phyloP scores from a whole-genome alignment of 2,797 vertebrate genomes.

The Helicolenus hilgendorfi region DNA sequence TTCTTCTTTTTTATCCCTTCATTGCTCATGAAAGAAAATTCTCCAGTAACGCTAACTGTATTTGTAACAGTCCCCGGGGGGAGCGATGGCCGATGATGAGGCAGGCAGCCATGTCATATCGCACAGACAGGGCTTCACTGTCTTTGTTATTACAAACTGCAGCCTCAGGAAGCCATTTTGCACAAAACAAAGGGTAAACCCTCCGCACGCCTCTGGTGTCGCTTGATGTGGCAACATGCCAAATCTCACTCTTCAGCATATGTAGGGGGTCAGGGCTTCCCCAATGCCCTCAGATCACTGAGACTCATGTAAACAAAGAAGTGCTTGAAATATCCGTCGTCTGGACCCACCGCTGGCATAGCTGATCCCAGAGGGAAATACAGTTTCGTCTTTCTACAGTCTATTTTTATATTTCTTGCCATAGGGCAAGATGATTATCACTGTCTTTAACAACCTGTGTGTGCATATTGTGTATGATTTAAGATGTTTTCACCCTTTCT shows the following conservation, averaged over 20 bases:
- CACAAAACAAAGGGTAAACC: conserved; percentile 81
- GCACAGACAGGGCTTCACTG: conserved; percentile 50
- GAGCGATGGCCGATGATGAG: conserved; percentile 39
- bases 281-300: conserved; percentile 66
- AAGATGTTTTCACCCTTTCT: background rate
- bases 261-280: conserved; percentile 62
- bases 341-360: conserved; percentile 1
- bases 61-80: conserved; percentile 29
- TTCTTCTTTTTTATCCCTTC: background rate
- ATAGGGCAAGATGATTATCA: background rate
- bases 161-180: conserved; percentile 83
- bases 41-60: conserved; percentile 15
- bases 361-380: conserved; percentile 3
- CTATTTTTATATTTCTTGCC: background rate
- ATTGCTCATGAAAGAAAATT: conserved; percentile 15
- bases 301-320: conserved; percentile 75
- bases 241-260: conserved; percentile 47
- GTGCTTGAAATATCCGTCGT: conserved; percentile 38
- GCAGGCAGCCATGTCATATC: conserved; percentile 67
- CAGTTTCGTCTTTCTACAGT: background rate
- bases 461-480: background rate
- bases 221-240: conserved; percentile 70
- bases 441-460: background rate
- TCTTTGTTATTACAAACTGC: conserved; percentile 77
- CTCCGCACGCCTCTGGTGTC: conserved; percentile 62